Base-by-base conservation (phyloP, 2,113 vertebrate genomes). In the Hydrolagus affinis region DNA sequence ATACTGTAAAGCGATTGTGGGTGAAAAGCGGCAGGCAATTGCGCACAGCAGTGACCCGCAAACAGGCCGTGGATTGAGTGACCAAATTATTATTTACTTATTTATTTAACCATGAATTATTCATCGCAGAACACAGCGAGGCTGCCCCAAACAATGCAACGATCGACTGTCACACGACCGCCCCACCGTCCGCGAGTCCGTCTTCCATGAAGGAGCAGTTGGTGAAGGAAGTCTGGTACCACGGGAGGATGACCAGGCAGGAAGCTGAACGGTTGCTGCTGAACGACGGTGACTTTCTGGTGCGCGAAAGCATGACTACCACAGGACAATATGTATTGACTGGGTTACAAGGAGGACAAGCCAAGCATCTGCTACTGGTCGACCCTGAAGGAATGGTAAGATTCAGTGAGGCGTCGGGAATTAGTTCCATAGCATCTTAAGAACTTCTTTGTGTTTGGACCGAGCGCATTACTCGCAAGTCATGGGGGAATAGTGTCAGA, bases 381-480 rank as follows among this genome's bases (percentile, higher is more conserved):
- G 96, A 98, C 86, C 96, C 96, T 17, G 94, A 96, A 83, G 97
- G 97, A 92, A 95, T 97, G 96, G 97, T 96, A 94, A 19, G 85
- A 44, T 57, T 62, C 32, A 30, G 68, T 17, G 44, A 2, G 6
- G 32, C 21, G 28, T 15, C 28, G 19, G 72, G 28, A 74, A 56
- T 25, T 28, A 14, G 70, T 23, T 0, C 25, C 14, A 25, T 72
- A 0, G 12, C 3, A 12, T 28, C 28, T 71, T 72, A 21, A 69
- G 12, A 0, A 8, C 70, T 72, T 10, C 70, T 72, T 72, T 72
- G 1, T 70, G 2, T 70, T 44, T 44, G 2, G 44, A 44, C n/a
- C 44, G 44, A 44, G 44, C 44, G 44, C 44, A 44, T 44, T 44
- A 44, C 6, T 44, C 6, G 44, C 44, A 44, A 44, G 6, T 44